phyloP scores from a whole-genome alignment of 1,140 invertebrate species.

The Carposina sasakii region DNA sequence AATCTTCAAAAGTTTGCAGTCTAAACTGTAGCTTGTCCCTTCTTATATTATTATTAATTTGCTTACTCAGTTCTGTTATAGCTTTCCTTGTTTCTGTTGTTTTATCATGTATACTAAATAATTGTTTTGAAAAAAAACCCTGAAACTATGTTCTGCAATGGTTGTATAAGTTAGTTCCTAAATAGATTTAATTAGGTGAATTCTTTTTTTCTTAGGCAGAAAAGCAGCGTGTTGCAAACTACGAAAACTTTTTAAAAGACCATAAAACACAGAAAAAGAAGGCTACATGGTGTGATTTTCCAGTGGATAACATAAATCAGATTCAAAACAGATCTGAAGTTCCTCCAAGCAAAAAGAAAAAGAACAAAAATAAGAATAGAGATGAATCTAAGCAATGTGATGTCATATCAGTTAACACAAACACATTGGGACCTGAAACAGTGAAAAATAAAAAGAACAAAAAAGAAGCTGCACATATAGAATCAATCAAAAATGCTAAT shows the following conservation, averaged over 20 bases:
- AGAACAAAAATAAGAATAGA: conserved; percentile 24
- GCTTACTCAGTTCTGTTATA: too few relatives aligned
- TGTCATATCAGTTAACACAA: background rate
- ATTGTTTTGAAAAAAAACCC: too few relatives aligned
- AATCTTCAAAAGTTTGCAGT: too few relatives aligned
- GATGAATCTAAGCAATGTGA: conserved; percentile 21
- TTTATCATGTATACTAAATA: background rate
- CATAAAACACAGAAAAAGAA: conserved; percentile 60
- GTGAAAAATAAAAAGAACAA: conserved; percentile 32
- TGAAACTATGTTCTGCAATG: too few relatives aligned
- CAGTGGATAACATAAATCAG: conserved; percentile 27
- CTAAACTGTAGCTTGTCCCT: too few relatives aligned
- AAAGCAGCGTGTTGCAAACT: conserved; percentile 69
- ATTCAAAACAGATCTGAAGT: conserved; percentile 11
- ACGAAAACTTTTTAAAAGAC: conserved; percentile 73
- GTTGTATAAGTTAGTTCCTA: too few relatives aligned
- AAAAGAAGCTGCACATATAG: conserved; percentile 21
- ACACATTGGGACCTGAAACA: background rate
- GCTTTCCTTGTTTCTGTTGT: background rate
- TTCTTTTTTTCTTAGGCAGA: conserved; percentile 49
- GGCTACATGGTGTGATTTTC: conserved; percentile 73
- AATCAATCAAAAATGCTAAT: conserved; percentile 14
- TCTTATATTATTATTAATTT: too few relatives aligned
- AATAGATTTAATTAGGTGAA: background rate
- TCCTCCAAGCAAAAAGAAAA: conserved; percentile 28